A percentile compares a stretch with the other conserved stretches of the same genome.
These are phyloP conservation scores for Smithornis capensis DNA, from an alignment of 2,113 vertebrate genomes.

Conservation along the genomic window DNA sequence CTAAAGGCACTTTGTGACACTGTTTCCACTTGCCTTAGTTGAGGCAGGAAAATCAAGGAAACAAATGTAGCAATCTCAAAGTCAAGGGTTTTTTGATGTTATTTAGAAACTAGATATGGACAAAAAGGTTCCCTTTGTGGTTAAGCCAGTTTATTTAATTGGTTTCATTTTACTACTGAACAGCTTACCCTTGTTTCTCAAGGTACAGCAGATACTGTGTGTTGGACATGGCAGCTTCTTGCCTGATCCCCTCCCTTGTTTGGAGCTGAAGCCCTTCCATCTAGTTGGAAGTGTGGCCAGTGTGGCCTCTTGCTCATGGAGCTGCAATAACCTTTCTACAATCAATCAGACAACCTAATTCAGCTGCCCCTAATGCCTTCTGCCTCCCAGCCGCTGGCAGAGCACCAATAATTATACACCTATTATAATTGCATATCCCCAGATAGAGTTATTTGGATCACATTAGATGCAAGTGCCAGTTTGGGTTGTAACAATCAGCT, in stretches of 20 bases:
- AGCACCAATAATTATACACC: neutral
- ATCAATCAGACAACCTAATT: neutral
- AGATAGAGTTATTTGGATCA: neutral
- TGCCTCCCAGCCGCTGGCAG: neutral
- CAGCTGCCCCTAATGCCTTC: neutral
- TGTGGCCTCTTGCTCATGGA: neutral
- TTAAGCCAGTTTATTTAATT: neutral
- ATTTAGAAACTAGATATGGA: neutral
- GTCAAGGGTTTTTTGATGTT: neutral
- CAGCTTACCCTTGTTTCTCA: neutral
- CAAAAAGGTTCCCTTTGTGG: neutral
- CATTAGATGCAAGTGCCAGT: neutral
- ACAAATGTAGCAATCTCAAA: neutral
- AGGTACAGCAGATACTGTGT: neutral
- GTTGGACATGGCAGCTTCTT: neutral
- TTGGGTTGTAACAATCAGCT: neutral
- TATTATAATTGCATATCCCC: neutral
- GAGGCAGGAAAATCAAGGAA: neutral
- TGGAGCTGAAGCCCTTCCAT: neutral
- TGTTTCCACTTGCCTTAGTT: neutral
- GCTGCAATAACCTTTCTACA: neutral
- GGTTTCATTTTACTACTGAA: neutral
- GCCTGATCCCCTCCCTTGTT: neutral
- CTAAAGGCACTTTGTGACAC: neutral
- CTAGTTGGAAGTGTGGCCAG: neutral